phyloP scores from a whole-genome alignment of 2,113 vertebrate genomes.

The Heloderma charlesbogerti region DNA sequence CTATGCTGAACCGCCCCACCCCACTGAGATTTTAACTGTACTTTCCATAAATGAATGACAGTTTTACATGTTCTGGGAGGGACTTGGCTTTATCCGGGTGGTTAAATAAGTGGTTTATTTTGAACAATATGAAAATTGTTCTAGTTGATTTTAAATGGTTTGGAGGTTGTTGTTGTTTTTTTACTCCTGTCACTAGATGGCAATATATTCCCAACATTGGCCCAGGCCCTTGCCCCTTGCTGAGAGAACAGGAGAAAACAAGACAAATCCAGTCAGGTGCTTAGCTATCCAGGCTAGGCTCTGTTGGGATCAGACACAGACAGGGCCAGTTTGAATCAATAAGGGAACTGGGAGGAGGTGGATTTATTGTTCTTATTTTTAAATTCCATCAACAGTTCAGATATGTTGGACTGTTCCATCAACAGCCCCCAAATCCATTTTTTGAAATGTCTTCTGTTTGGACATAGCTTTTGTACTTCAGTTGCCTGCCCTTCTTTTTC shows the following conservation, averaged over 20 bases:
- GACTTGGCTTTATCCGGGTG: background rate
- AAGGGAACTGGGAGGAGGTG: background rate
- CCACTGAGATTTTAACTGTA: background rate
- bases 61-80: background rate
- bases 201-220: background rate
- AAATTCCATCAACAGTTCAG: background rate
- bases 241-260: background rate
- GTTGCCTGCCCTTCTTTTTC: background rate
- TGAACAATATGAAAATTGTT: background rate
- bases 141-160: background rate
- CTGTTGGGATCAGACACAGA: background rate
- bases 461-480: background rate
- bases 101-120: background rate
- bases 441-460: background rate
- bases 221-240: no score
- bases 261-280: no score
- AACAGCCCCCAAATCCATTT: background rate
- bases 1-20: background rate
- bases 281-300: background rate
- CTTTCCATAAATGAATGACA: background rate
- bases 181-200: constrained; percentile 19
- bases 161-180: background rate
- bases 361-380: background rate
- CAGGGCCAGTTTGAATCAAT: background rate
- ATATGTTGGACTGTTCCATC: background rate